These are phyloP conservation scores for Stenolophus ochropezus DNA, from an alignment of 2,888 invertebrate species.

Conservation along the genomic window DNA sequence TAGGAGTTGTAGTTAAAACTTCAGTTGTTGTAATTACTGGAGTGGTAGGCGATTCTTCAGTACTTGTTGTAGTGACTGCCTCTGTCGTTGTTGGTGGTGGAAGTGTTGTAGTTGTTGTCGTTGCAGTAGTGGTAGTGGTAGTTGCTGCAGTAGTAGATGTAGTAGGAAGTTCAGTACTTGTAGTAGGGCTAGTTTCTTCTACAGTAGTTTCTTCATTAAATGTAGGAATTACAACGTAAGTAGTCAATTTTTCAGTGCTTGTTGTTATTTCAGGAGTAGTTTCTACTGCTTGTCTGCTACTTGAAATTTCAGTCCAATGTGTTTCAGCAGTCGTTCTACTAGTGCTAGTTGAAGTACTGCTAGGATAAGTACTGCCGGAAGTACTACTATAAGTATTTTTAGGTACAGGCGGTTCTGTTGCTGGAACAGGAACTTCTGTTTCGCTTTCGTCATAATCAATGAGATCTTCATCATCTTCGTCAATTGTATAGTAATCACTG, in stretches of 20 bases:
- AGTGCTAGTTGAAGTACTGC: slow-evolving; percentile 61
- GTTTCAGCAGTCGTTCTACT: slow-evolving; percentile 63
- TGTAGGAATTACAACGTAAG: slow-evolving; percentile 59
- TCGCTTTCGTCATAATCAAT: slow-evolving; percentile 69
- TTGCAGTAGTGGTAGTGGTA: slow-evolving; percentile 63
- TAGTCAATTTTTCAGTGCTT: slow-evolving; percentile 64
- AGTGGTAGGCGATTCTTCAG: slow-evolving; percentile 61
- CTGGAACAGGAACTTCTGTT: slow-evolving; percentile 50
- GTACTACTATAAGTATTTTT: slow-evolving; percentile 57
- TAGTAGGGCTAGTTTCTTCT: slow-evolving; percentile 62
- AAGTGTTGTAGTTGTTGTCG: slow-evolving; percentile 59
- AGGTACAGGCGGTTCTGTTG: slow-evolving; percentile 32
- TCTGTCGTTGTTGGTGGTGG: slow-evolving; percentile 59
- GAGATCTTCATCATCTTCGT: slow-evolving; percentile 68
- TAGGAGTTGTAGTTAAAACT: slow-evolving; percentile 54
- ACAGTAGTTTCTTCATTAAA: slow-evolving; percentile 61
- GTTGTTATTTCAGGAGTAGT: slow-evolving; percentile 62
- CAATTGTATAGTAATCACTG: slow-evolving; percentile 65
- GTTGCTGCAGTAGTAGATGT: slow-evolving; percentile 64
- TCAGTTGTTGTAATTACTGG: slow-evolving; percentile 60
- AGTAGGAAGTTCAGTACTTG: slow-evolving; percentile 62
- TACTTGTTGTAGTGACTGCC: slow-evolving; percentile 60
- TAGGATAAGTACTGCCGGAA: slow-evolving; percentile 61
- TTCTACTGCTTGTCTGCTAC: slow-evolving; percentile 60
- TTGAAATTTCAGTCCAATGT: slow-evolving; percentile 60